phyloP scores from a whole-genome alignment of 2,888 invertebrate genomes.

The Volucella bombylans region DNA sequence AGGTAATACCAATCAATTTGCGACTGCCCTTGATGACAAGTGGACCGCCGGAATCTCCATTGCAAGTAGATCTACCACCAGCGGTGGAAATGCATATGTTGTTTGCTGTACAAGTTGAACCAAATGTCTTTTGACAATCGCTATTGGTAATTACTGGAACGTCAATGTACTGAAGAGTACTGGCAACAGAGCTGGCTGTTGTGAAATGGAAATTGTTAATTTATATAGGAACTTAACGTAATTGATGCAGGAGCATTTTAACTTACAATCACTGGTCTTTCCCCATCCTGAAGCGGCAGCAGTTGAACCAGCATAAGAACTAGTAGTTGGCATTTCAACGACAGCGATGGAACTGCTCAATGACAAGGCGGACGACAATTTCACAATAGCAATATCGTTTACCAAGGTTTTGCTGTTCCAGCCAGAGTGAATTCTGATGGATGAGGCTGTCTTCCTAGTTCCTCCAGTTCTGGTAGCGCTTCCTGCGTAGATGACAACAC shows the following conservation, averaged over 20 bases:
- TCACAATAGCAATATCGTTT: conserved; percentile 6
- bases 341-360: neutral
- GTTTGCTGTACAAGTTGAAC: neutral
- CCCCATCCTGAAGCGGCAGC: conserved; percentile 41
- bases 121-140: neutral
- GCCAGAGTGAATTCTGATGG: neutral
- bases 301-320: neutral
- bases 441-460: neutral
- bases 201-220: neutral
- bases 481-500: conserved; percentile 7
- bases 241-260: neutral
- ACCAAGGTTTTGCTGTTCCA: neutral
- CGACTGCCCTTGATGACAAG: neutral
- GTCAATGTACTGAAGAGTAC: conserved; percentile 2
- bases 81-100: conserved; percentile 1
- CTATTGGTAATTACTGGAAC: neutral
- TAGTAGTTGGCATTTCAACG: neutral
- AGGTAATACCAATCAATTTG: neutral
- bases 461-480: conserved; percentile 17
- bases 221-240: neutral
- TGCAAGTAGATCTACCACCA: conserved; percentile 76
- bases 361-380: neutral
- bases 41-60: conserved; percentile 35
- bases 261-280: conserved; percentile 35
- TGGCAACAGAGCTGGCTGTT: neutral